These are phyloP conservation scores for Yponomeuta malinellus DNA, from an alignment of 2,888 invertebrate species.

Conservation along the genomic window DNA sequence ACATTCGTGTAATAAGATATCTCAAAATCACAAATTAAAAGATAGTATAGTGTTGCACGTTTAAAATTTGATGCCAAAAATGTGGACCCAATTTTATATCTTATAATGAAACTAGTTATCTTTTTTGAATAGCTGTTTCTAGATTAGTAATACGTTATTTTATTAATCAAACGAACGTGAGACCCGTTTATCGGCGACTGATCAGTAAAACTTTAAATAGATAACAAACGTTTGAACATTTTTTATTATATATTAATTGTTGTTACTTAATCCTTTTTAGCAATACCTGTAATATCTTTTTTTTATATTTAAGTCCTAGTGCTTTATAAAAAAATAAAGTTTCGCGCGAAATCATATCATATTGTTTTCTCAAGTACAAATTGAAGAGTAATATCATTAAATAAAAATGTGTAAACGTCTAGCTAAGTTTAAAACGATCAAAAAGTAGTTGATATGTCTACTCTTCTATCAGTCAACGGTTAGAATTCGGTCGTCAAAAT, in stretches of 20 bases:
- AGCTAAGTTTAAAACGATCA: background rate
- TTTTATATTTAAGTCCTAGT: background rate
- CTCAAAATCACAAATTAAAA: background rate
- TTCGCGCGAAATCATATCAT: conserved; percentile 33
- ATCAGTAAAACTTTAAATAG: conserved; percentile 26
- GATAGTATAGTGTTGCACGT: background rate
- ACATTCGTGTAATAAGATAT: background rate
- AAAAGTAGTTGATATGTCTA: background rate
- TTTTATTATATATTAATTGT: no score
- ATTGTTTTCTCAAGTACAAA: conserved; percentile 49
- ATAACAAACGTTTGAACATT: no score
- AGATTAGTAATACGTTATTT: conserved; percentile 8
- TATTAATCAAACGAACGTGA: background rate
- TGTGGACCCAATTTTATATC: conserved; percentile 28
- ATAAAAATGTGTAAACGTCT: conserved; percentile 16
- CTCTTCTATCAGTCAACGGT: background rate
- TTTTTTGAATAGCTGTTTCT: background rate
- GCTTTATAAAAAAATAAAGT: conserved; percentile 22
- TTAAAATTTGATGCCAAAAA: conserved; percentile 32
- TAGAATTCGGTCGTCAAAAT: background rate
- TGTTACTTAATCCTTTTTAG: no score
- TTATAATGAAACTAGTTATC: background rate
- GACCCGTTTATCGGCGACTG: conserved; percentile 31
- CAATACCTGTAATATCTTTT: no score
- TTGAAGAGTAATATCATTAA: conserved; percentile 20